These are phyloP conservation scores for Palythoa grandis DNA, from an alignment of 92 coral and sea anemone genomes.

Conservation along the genomic window DNA sequence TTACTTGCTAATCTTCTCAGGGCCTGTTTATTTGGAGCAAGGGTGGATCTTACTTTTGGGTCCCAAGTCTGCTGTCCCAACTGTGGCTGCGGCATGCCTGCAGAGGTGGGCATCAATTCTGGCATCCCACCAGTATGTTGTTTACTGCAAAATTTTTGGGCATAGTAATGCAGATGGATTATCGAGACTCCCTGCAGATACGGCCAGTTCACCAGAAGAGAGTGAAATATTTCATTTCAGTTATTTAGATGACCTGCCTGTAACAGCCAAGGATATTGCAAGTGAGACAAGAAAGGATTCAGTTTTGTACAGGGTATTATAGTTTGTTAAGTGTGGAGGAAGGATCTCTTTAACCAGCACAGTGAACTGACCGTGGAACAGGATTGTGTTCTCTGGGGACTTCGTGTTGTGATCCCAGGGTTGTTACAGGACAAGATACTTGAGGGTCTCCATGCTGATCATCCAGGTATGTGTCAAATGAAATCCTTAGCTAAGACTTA, in stretches of 20 bases:
- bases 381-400: not conserved
- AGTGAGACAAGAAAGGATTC: constrained; percentile 24
- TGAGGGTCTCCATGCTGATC: constrained; percentile 27
- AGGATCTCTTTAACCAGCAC: not conserved
- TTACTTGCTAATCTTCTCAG: too few relatives aligned
- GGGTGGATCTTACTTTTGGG: not conserved
- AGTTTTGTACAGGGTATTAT: constrained; percentile 3
- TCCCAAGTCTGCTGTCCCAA: constrained; percentile 8
- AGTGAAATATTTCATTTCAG: constrained; percentile 15
- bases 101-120: constrained; percentile 23
- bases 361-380: constrained; percentile 26
- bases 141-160: not conserved
- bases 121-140: constrained; percentile 9
- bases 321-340: not conserved
- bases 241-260: constrained; percentile 12
- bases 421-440: constrained; percentile 1
- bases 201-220: not conserved
- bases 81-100: not conserved
- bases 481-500: constrained; percentile 4
- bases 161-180: constrained; percentile 1
- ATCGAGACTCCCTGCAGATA: constrained; percentile 12
- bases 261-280: not conserved
- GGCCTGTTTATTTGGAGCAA: too few relatives aligned
- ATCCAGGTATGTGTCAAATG: constrained; percentile 25
- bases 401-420: constrained; percentile 23